Evolutionary conservation across 2,888 invertebrate species (phyloP), one percentile per base, ranked within the genome.

Genomic region (Octonoba sinensis): DNA sequence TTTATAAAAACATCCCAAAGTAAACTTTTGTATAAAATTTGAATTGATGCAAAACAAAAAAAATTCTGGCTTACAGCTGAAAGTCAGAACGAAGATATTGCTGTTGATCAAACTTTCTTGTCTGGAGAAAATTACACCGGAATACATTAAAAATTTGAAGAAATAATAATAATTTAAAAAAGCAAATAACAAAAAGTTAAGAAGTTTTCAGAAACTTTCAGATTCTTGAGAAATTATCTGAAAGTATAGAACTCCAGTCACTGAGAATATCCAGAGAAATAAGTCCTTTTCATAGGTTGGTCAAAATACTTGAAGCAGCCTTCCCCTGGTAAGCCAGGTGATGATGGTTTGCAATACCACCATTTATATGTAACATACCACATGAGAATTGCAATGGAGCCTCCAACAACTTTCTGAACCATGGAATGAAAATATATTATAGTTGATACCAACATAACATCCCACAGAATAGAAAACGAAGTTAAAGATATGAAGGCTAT

Each of bases 361-460:
- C 88, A 91, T 83, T 93, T 91, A 88, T 98, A 98, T 0, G 95
- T 96, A 27, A 95, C 89, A 90, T 94, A 96, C 97, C 97, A 98
- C 47, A 94, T 94, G 6, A 93, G 87, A 86, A 96, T 93, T 13
- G 96, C 97, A 86, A 95, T 90, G n/a, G 93, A 90, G 24, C 95
- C 95, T 86, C 95, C 96, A 0, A 95, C 88, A 83, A 99, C 93
- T 88, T 99, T 99, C 88, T 99, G 97, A 36, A 96, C 92, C 94
- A 98, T 95, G 67, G 94, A 94, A 88, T 99, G 99, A 89, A 97
- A 98, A 88, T 98, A 99, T 11, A 99, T 88, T 88, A 96, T 93
- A 0, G 99, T 98, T 51, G 94, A 93, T 3, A 96, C 91, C 64
- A 99, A 90, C 96, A 98, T 97, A 3, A 96, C 91, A 89, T 99